Conservation (phyloP, 1,140 invertebrate genomes). For the Drosophila tsacasi region DNA sequence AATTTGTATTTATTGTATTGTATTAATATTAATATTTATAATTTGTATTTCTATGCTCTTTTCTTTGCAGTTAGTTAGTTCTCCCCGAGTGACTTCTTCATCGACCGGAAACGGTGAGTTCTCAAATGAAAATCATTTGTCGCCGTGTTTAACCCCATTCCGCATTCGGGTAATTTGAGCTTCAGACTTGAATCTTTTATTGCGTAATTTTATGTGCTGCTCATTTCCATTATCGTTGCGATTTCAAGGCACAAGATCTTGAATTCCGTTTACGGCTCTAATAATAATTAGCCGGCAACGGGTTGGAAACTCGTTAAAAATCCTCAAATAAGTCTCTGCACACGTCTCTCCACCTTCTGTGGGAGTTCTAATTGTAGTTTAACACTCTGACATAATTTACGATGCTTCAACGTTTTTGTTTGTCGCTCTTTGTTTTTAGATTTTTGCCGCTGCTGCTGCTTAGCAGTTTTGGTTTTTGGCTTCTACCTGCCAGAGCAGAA, state of each 20-base stretch:
- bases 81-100: constrained; percentile 22
- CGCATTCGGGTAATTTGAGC: constrained; percentile 22
- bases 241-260: constrained; percentile 60
- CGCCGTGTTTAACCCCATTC: constrained; percentile 55
- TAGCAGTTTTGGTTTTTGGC: constrained; percentile 25
- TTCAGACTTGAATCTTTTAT: constrained; percentile 45
- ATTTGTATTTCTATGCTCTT: constrained; percentile 25
- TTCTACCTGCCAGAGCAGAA: constrained; percentile 52
- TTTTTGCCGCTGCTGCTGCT: constrained; percentile 9
- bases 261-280: constrained; percentile 55
- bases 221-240: constrained; percentile 43
- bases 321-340: constrained; percentile 31
- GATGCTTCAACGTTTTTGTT: constrained; percentile 39
- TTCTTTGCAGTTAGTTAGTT: constrained; percentile 52
- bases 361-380: constrained; percentile 76
- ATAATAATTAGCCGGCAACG: constrained; percentile 64
- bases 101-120: constrained; percentile 71
- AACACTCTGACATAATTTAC: constrained; percentile 78
- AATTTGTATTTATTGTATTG: constrained; percentile 48
- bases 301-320: constrained; percentile 62
- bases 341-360: constrained; percentile 18
- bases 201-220: constrained; percentile 51
- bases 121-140: constrained; percentile 15
- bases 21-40: constrained; percentile 63
- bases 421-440: constrained; percentile 4